Evolutionary conservation across 2,113 vertebrate genomes (phyloP), one percentile per base, ranked within the genome.

Genomic region (Cichladusa arquata): DNA sequence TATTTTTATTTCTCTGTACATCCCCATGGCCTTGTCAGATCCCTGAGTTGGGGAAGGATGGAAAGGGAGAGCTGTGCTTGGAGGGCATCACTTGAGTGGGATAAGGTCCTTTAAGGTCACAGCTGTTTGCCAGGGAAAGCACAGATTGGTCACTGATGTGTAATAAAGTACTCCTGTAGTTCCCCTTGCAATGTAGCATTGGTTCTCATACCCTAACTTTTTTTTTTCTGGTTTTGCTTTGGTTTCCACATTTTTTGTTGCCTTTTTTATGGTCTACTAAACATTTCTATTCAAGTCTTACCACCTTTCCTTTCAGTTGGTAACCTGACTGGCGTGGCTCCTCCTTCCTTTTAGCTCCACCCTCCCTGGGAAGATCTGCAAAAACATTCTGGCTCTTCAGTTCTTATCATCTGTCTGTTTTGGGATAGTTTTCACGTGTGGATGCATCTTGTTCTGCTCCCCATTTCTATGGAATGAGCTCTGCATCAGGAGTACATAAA

Each of bases 341-440:
- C 42, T 95, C 45, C 83, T 92, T 89, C 38, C 84, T 92, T 93
- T 90, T 79, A 88, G 86, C 76, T 93, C 51, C 64, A 86, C 60
- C 64, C 26, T 92, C 44, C 72, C 36, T 47, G 60, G 56, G 69
- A 92, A 90, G 83, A 94, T 44, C 58, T 78, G n/a, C 76, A 81
- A 69, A 88, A 90, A 5, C 33, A 50, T 45, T 44, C 33, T 58
- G 45, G 8, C 54, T 83, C 44, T 64, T 60, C 71, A 66, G 33
- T 66, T 80, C 78, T 66, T 71, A 47, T 9, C 7, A 4, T 42
- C 66, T 7, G 0, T 16, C 44, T 81, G 18, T 70, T 94, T 70
- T 33, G 82, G 79, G 44, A 73, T 42, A 48, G 58, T 71, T 54
- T 67, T 47, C 64, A 19, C 0, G 0, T 28, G 66, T 73, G 82